Evolutionary conservation across 2,113 vertebrate genomes (phyloP), one percentile per base, ranked within the genome.

Genomic region (Lagopus muta): DNA sequence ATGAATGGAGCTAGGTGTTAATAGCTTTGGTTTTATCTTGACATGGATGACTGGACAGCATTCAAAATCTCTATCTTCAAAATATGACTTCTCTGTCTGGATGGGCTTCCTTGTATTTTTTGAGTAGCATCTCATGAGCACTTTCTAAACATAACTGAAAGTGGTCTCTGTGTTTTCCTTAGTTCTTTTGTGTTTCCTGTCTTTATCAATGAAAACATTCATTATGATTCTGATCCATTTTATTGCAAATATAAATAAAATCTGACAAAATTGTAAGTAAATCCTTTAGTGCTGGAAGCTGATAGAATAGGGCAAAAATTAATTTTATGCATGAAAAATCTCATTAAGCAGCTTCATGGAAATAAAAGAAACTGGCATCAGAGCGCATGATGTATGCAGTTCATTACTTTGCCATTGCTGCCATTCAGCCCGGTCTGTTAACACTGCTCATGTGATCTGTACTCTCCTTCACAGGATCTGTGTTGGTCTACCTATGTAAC

Each of bases 261-360:
- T 89, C 74, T 97, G 96, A 96, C 93, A 97, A 95, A 97, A 96
- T 38, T 95, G 18, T 93, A 89, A 95, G 88, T 90, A 97, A 97
- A 97, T 93, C 47, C 75, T 96, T 97, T 94, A 89, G 76, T 94
- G 81, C 75, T 92, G 82, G 65, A 97, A 92, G 82, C 87, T 93
- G 93, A 95, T 90, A 94, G 74, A 97, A 97, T 60, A 89, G 47
- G 95, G 80, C 45, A 98, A 97, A 97, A 97, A 97, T 82, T 97
- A 97, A 97, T 97, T 97, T 97, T 97, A 97, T 97, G 96, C 90
- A 94, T 98, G 97, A 97, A 97, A 96, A 97, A 96, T 96, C 96
- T 97, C 92, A 97, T 97, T 97, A 97, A 95, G 81, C 84, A 91
- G 91, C 94, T 96, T 95, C 86, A 87, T 10, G 8, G 76, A 97